Evolutionary conservation across 2,888 invertebrate genomes (phyloP).

Genomic region (Cartodere bifasciata): DNA sequence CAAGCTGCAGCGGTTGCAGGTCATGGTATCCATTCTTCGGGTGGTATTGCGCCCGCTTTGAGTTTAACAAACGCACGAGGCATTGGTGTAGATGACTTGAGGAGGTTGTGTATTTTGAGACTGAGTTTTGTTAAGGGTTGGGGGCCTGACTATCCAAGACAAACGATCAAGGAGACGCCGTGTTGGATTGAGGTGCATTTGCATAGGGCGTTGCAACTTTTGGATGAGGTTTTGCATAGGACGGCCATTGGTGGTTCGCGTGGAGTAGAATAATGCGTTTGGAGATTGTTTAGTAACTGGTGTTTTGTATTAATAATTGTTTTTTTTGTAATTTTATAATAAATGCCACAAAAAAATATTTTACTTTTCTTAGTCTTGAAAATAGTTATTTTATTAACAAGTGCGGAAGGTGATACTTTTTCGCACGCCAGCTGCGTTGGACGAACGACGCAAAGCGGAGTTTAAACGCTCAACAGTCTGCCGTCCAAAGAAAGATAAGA

Average conservation of each 20-base stretch:
- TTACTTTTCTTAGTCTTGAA: no score
- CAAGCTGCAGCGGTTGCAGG: conserved; percentile 94
- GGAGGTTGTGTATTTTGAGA: conserved; percentile 86
- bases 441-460: no score
- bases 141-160: conserved; percentile 93
- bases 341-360: no score
- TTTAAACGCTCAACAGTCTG: no score
- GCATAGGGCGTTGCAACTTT: conserved; percentile 82
- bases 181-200: conserved; percentile 91
- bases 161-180: conserved; percentile 94
- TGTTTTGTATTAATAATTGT: no score
- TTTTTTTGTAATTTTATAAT: no score
- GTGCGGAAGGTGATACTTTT: no score
- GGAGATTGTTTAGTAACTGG: no score
- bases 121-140: conserved; percentile 97
- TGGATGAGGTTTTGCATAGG: conserved; percentile 90
- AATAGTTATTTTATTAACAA: no score
- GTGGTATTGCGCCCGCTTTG: conserved; percentile 50
- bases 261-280: conserved; percentile 47
- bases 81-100: conserved; percentile 92
- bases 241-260: conserved; percentile 87
- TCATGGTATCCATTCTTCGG: conserved; percentile 57
- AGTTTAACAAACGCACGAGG: conserved; percentile 88
- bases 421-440: no score
- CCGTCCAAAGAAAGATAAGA: no score